Conservation (phyloP, 2,888 invertebrate species). For the Hanleya hanleyi region DNA sequence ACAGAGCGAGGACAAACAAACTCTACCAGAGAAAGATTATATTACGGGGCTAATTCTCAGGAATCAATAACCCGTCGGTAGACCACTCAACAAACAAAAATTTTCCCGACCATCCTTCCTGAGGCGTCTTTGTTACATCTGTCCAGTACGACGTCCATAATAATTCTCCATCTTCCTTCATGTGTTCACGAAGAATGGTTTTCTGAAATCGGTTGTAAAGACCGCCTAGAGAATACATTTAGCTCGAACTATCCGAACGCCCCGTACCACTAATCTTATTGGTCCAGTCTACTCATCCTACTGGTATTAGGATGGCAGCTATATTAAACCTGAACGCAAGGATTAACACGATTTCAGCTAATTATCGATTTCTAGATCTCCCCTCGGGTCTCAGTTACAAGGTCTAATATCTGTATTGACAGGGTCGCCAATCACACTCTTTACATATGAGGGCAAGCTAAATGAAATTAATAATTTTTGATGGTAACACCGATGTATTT, state of each 20-base stretch:
- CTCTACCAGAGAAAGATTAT: no score
- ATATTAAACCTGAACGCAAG: neutral
- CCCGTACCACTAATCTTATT: neutral
- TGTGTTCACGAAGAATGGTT: neutral
- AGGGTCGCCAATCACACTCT: no score
- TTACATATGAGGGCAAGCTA: no score
- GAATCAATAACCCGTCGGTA: neutral
- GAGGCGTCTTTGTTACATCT: neutral
- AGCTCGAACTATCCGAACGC: neutral
- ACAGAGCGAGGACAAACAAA: no score
- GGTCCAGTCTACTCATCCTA: neutral
- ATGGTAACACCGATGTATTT: no score
- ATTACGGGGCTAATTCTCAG: no score
- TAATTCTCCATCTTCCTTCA: neutral
- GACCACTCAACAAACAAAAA: slow-evolving; percentile 3
- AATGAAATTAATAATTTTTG: no score
- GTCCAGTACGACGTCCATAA: neutral
- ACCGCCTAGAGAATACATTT: neutral
- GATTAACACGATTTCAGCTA: slow-evolving; percentile 3
- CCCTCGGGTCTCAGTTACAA: no score
- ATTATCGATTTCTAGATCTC: neutral
- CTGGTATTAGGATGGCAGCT: neutral
- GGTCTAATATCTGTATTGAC: no score
- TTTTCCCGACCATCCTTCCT: neutral
- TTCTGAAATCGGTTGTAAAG: neutral